Evolutionary conservation across 2,113 vertebrate genomes (phyloP).

Genomic region (Eptesicus fuscus): DNA sequence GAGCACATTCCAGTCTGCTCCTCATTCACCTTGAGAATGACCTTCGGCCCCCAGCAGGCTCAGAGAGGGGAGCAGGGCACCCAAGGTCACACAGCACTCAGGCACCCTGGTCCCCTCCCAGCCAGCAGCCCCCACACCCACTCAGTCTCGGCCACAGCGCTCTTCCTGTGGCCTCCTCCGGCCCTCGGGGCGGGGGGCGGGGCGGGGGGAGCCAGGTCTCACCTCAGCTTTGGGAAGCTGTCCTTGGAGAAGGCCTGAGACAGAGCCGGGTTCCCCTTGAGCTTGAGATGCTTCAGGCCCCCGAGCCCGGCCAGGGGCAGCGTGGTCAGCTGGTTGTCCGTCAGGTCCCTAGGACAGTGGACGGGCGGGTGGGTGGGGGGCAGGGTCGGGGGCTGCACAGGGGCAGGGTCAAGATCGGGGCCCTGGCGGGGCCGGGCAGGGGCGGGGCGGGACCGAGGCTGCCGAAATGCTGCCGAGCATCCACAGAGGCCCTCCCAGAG

Average conservation of each 20-base stretch:
- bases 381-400: not conserved
- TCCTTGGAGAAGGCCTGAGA: conserved; percentile 90
- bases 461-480: not conserved
- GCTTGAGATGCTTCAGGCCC: conserved; percentile 92
- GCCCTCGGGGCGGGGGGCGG: accelerated
- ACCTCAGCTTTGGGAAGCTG: conserved; percentile 94
- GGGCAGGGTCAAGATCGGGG: not conserved
- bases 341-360: conserved; percentile 87
- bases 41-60: not conserved
- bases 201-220: conserved; percentile 26
- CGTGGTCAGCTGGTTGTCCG: conserved; percentile 86
- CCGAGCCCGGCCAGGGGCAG: conserved; percentile 89
- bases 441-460: accelerated
- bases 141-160: not conserved
- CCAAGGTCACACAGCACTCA: not conserved
- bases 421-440: not conserved
- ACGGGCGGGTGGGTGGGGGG: not conserved
- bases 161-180: not conserved
- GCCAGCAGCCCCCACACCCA: too few relatives aligned
- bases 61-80: not conserved
- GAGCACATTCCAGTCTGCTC: not conserved
- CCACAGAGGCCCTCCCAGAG: not conserved
- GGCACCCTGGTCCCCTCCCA: not conserved
- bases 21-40: not conserved
- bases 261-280: conserved; percentile 90